These are phyloP conservation scores for Gymnocypris eckloni DNA, from an alignment of 2,797 vertebrate genomes.

Conservation along the genomic window DNA sequence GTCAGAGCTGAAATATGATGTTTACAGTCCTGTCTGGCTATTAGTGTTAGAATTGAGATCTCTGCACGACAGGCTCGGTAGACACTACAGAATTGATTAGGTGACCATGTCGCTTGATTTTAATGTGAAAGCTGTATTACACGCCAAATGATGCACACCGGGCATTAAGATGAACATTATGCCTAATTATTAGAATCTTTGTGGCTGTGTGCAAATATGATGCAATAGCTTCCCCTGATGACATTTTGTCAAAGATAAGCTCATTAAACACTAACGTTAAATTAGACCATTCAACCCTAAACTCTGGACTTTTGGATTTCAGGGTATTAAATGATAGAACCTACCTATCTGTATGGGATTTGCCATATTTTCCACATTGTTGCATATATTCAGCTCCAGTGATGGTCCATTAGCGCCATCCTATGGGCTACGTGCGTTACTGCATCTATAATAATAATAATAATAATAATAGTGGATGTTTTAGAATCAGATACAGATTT, in stretches of 20 bases:
- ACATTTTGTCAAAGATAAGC: background rate
- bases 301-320: conserved; percentile 21
- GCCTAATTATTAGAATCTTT: background rate
- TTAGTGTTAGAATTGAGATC: conserved; percentile 42
- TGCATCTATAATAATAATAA: background rate
- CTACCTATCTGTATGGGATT: background rate
- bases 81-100: conserved; percentile 34
- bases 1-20: conserved; percentile 53
- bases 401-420: background rate
- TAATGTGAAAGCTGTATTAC: background rate
- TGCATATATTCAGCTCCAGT: background rate
- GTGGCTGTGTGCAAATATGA: background rate
- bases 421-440: background rate
- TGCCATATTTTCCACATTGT: background rate
- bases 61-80: conserved; percentile 22
- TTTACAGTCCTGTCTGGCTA: conserved; percentile 36
- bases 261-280: conserved; percentile 1
- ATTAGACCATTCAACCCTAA: background rate
- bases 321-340: background rate
- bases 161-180: conserved; percentile 6
- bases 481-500: background rate
- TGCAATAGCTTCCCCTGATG: background rate
- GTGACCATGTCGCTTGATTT: conserved; percentile 18
- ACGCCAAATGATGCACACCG: background rate
- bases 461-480: background rate